Evolutionary conservation across 2,113 vertebrate species (phyloP), one percentile per base, ranked within the genome.

Genomic region (Cyanocitta stelleri): DNA sequence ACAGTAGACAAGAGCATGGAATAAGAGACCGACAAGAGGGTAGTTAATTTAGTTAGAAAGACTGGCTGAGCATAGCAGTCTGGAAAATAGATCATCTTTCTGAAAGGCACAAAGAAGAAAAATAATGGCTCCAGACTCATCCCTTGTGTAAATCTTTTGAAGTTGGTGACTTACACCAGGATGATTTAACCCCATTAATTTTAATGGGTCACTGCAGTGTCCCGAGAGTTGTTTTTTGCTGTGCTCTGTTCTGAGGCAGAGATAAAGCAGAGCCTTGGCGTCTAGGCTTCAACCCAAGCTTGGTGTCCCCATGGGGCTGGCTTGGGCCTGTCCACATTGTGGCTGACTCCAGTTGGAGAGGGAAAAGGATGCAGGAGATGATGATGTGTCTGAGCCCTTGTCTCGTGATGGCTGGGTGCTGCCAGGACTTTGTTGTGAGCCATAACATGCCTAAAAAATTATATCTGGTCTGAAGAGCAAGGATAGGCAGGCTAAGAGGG

Each of bases 21-120:
- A 49, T 75, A 75, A 75, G 79, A 86, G 76, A 86, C 35, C 1
- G 0, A 59, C 2, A 2, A 52, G 82, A 94, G 68, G 39, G 26
- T 72, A 68, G 81, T 87, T 94, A 89, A 77, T 59, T 80, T 74
- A 89, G 58, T 87, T 64, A 81, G 76, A 85, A 89, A 77, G 63
- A 75, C 44, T 90, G 84, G 23, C 66, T 80, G 75, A 93, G 72
- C 2, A 0, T 37, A 93, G 52, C 44, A 32, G 37, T 94, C 96
- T 97, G 96, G 93, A 95, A 97, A 96, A 82, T 78, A 95, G 79
- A 97, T 97, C 74, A 89, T 93, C 77, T 75, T 92, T 95, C 84
- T 87, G 83, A 93, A 92, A 94, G 83, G 73, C 76, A 87, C 62
- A 93, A 73, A 89, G 83, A 89, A 86, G 69, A 87, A 89, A 97